Base-by-base conservation (phyloP, 2,888 invertebrate genomes). In the Ctena decussata region DNA sequence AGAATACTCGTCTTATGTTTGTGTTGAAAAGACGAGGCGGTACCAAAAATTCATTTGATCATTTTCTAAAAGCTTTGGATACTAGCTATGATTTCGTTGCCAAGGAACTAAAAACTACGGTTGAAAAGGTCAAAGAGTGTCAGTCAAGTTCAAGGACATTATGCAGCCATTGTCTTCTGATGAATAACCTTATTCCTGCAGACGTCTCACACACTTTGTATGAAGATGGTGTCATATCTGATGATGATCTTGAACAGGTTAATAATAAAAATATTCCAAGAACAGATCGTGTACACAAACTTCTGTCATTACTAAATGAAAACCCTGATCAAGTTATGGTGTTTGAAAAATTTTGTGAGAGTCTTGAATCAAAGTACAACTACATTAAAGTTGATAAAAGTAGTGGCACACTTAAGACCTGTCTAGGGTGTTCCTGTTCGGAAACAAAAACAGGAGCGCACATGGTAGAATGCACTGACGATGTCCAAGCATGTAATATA, bases 141-240 rank as follows among this genome's bases (percentile, higher is more conserved):
- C 8, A 41, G 41, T 6, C 6, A 6, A 41, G 41, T 15, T 8
- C 24, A 21, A 60, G 41, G 11, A 39, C 37, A 27, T n/a, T n/a
- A n/a, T 83, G 83, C 30, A n/a, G 35, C 24, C 37, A 73, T n/a
- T 83, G 83, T 27, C 18, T 39, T 21, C 69, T 83, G 24, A 18
- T 75, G 30, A 57, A 57, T 24, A 83, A 75, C 57, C 41, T 83
- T 8, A 72, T 72, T 65, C 76, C 83, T 41, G 41, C n/a, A 15
- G 78, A 83, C 35, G 44, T 83, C 18, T 46, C 83, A 6, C 83
- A 83, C 74, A 21, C 18, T 30, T 46, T 83, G 30, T 83, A 74
- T 71, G 73, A 83, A 44, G 53, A 79, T 12, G 83, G 44, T 15
- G 75, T 79, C 24, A 46, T 83, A 27, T 60, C 83, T 35, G 83